Base-by-base conservation (phyloP, 2,888 invertebrate species). In the Julus scandinavius region DNA sequence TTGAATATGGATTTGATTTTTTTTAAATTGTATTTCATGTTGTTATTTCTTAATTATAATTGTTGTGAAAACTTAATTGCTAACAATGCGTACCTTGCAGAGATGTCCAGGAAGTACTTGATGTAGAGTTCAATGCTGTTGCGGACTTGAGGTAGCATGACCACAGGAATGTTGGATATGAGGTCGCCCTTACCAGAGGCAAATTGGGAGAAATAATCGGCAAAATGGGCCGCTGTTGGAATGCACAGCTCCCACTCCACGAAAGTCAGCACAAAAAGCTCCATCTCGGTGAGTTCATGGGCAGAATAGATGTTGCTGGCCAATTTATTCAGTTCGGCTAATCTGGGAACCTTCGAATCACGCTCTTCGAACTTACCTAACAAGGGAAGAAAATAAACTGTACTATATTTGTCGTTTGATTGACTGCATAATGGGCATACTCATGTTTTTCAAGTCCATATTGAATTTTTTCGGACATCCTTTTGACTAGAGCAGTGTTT, bases 141-240 rank as follows among this genome's bases (percentile, higher is more conserved):
- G 17, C n/a, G n/a, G 11, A 50, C 40, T 11, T 87, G 87, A n/a
- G 50, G 20, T 11, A 11, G 20, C 45, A 29, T 49, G 7, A 17
- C 58, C 3, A 87, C 20, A 1, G 49, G 87, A 15, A n/a, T 29
- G n/a, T 38, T 50, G 72, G 41, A 13, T 7, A 87, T 41, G 9
- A 11, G 50, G 50, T 94, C 94, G 0, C 92, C 92, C 41, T 91
- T 89, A 2, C 92, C 91, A 40, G 94, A 89, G 45, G 93, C 91
- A 87, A 91, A 93, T 89, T 93, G 92, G n/a, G 93, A 91, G 90
- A 93, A 94, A 90, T 94, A 94, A 90, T 94, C 94, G 0, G 93
- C 92, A 92, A 95, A 95, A 90, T 94, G 94, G 1, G 94, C 94
- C 0, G 94, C 93, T 1, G 95, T 95, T 2, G 95, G 95, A 83